Percentiles rank a stretch among this genome's conserved stretches.
Evolutionary conservation across 1,140 invertebrate genomes (phyloP).

Genomic region (Odontomachus brunneus): DNA sequence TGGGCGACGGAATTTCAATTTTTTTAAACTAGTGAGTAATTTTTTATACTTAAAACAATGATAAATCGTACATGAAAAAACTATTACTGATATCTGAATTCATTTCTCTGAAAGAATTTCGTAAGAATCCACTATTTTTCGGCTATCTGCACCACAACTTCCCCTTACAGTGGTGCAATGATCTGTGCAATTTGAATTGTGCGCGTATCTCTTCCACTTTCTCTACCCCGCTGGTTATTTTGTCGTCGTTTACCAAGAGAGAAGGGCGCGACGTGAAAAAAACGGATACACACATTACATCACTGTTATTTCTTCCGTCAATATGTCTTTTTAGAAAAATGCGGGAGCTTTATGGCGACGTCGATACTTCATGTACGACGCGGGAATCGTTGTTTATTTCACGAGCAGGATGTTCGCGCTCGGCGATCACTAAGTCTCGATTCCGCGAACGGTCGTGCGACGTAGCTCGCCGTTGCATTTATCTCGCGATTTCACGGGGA

Average conservation of each 20-base stretch:
- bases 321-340: constrained; percentile 12
- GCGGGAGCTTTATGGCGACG: background rate
- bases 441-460: constrained; percentile 30
- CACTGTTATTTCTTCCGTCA: background rate
- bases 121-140: too few relatives aligned
- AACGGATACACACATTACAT: background rate
- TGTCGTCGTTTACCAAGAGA: too few relatives aligned
- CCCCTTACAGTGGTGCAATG: too few relatives aligned
- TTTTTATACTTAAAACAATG: too few relatives aligned
- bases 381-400: constrained; percentile 49
- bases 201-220: background rate
- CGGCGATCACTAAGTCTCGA: constrained; percentile 35
- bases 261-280: background rate
- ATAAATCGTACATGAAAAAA: too few relatives aligned
- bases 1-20: too few relatives aligned
- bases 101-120: too few relatives aligned
- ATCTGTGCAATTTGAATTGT: too few relatives aligned
- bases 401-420: background rate
- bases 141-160: too few relatives aligned
- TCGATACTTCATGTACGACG: background rate
- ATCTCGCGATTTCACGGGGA: constrained; percentile 47
- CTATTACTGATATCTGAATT: too few relatives aligned
- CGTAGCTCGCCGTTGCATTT: constrained; percentile 8
- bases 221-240: background rate
- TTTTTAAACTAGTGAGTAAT: too few relatives aligned